Base-by-base conservation (phyloP, 2,797 vertebrate species). In the Cheirogaleus major region DNA sequence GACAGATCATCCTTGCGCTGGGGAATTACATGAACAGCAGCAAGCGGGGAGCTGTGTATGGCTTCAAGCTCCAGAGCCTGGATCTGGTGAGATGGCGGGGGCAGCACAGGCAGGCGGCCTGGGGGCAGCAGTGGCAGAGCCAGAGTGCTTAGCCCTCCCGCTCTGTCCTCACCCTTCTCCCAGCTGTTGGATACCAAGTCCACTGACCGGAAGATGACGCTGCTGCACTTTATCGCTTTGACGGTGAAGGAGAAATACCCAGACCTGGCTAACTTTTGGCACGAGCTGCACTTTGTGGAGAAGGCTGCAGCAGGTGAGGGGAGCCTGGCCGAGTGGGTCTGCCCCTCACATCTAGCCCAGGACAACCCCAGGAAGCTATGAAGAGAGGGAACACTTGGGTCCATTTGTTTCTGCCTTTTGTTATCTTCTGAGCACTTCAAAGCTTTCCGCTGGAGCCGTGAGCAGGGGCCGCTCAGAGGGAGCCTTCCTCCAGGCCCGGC, bases 1-100 rank as follows among this genome's bases (percentile, higher is more conserved):
- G 75, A 17, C 96, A 99, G 99, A 99, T 99, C 95, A 99, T 99
- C 94, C 98, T 99, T 96, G 99, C 99, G 0, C 95, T 99, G 85
- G 99, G 99, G 73, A 99, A 99, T 98, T 99, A 99, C 98, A 99
- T 99, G 99, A 99, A 99, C 98, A 99, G 99, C 98, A 99, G 99
- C 98, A 99, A 99, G 98, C 99, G 99, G 41, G 99, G 99, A 0
- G 99, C 99, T 0, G 99, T 99, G 89, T 99, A 99, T 4, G 99
- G 99, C 85, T 99, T 99, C 98, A 99, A 99, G 97, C 97, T 99
- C 75, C 99, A 99, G 98, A 99, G 99, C 98, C 98, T 99, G 96
- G 99, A 99, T 98, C 98, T 99, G 99, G 99, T 99, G 98, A 98
- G 99, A 70, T 9, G 48, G 79, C 1, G 7, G 72, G 67, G 48